A percentile compares a stretch with the other conserved stretches of the same genome.
Conservation (phyloP, 2,888 invertebrate genomes). For the Margaritifera margaritifera region DNA sequence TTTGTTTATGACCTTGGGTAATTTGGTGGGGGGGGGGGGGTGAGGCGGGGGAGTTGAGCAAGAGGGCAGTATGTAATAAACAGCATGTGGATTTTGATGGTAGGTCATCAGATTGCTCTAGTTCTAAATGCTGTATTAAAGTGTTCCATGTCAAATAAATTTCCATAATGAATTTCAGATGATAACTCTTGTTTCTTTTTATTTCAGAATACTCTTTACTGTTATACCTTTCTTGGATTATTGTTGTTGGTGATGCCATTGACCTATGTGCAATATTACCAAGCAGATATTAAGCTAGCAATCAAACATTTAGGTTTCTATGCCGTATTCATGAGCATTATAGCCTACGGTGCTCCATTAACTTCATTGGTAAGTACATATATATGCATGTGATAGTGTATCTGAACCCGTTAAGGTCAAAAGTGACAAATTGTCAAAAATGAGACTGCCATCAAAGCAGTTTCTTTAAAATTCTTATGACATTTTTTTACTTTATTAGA, state of each 20-base stretch:
- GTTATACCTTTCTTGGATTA: slow-evolving; percentile 28
- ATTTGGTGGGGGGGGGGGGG: too few relatives aligned
- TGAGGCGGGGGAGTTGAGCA: too few relatives aligned
- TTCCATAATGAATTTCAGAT: neutral
- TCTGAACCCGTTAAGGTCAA: too few relatives aligned
- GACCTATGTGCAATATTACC: slow-evolving; percentile 48
- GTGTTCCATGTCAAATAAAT: neutral
- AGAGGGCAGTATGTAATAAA: too few relatives aligned
- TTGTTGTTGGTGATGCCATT: slow-evolving; percentile 38
- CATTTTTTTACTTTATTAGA: too few relatives aligned
- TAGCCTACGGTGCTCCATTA: slow-evolving; percentile 52
- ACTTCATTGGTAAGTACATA: slow-evolving; percentile 47
- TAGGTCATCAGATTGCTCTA: neutral
- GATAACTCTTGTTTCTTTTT: slow-evolving; percentile 1
- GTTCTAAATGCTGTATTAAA: neutral
- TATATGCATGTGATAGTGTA: neutral
- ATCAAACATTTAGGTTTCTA: slow-evolving; percentile 41
- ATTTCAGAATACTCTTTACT: slow-evolving; percentile 44
- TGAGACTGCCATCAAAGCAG: too few relatives aligned
- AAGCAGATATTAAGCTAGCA: slow-evolving; percentile 34
- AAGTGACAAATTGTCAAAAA: too few relatives aligned
- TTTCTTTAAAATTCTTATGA: too few relatives aligned
- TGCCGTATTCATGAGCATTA: slow-evolving; percentile 40
- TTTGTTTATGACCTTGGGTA: too few relatives aligned
- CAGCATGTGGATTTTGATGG: too few relatives aligned